Evolutionary conservation across 37 sponge, comb jelly and placozoan genomes (phyloP), one percentile per base, ranked within the genome.

Genomic region (Beroe ovata): DNA sequence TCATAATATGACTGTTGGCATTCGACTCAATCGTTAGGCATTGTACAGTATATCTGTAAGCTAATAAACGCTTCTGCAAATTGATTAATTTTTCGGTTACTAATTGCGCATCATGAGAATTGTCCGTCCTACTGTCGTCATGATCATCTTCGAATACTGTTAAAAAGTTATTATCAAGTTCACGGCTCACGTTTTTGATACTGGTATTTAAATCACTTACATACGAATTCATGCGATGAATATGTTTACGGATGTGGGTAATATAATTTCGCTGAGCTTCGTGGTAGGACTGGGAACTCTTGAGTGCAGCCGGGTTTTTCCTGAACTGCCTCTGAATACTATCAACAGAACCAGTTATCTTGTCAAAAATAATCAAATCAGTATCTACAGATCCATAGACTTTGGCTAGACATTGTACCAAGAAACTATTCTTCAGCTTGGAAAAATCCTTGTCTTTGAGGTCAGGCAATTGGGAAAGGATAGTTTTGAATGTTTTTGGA

Each of bases 1-100:
- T 62, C 26, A n/a, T 4, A 23, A 62, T 62, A 62, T n/a, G 26
- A 6, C 11, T 16, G n/a, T 62, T 6, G 3, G 63, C 63, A 16
- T 62, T 62, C n/a, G 63, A 62, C 26, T 62, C 63, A 28, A 62
- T 6, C 4, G 21, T 28, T 6, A 62, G 63, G 26, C 63, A 28
- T 62, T 62, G 63, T 6, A 62, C 19, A 6, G 63, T 18, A 29
- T 62, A 62, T 18, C 63, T 62, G 26, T 16, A 62, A 20, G 63
- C 63, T 20, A 62, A 16, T 29, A 62, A 28, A 29, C 63, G 63
- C 63, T 62, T 62, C 23, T 62, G 63, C 63, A 62, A 62, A 62
- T 20, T 62, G 4, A n/a, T 29, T 16, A 62, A 62, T 16, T 62
- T 6, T 58, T 58, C 59, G n/a, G n/a, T n/a, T n/a, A n/a, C n/a